These are phyloP conservation scores for Drosophila mayaguana DNA, from an alignment of 2,888 invertebrate species.

Conservation along the genomic window DNA sequence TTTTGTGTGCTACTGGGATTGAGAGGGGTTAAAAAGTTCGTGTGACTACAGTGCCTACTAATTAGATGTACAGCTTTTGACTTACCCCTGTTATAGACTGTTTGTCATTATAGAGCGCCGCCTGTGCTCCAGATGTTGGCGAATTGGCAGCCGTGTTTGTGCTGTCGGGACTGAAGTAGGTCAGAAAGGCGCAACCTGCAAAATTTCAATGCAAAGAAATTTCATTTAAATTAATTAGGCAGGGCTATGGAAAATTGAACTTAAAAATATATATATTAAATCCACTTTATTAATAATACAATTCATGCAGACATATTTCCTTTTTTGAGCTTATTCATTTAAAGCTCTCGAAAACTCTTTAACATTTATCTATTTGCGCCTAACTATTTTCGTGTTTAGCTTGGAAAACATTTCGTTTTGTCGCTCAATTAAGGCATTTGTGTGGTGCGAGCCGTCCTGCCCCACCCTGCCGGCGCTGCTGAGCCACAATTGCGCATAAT, in stretches of 20 bases:
- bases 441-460: slow-evolving; percentile 10
- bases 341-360: not conserved
- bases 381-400: slow-evolving; percentile 34
- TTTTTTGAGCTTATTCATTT: not conserved
- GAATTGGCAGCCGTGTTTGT: slow-evolving; percentile 86
- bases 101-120: slow-evolving; percentile 94
- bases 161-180: slow-evolving; percentile 98
- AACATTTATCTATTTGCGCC: slow-evolving; percentile 4
- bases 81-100: slow-evolving; percentile 99
- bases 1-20: not conserved
- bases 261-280: not conserved
- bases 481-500: slow-evolving; percentile 41
- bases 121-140: slow-evolving; percentile 88
- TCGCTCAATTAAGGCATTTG: slow-evolving; percentile 53
- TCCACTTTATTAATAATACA: not conserved
- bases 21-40: not conserved
- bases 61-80: slow-evolving; percentile 72
- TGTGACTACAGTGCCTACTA: slow-evolving; percentile 6
- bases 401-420: slow-evolving; percentile 50
- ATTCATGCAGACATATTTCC: not conserved
- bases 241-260: not conserved
- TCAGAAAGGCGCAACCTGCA: slow-evolving; percentile 98
- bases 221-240: not conserved
- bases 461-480: not conserved
- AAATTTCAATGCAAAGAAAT: not conserved